Evolutionary conservation across 2,113 vertebrate genomes (phyloP).

Genomic region (Gnathonemus echidnorhynchus): DNA sequence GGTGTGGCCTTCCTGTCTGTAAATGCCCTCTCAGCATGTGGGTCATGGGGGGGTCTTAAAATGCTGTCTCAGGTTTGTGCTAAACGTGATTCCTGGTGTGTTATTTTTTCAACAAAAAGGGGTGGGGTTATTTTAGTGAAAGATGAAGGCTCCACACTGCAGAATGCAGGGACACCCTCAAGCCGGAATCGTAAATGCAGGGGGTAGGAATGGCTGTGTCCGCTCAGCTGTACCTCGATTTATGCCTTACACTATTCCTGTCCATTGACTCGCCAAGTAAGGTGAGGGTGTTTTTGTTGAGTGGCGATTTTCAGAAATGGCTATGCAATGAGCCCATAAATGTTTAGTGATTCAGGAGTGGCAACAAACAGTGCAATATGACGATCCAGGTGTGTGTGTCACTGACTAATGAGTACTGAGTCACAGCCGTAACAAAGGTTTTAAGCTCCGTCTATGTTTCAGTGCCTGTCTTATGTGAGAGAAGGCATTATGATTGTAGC

Average conservation of each 20-base stretch:
- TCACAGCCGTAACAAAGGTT: constrained; percentile 13
- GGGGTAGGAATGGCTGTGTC: neutral
- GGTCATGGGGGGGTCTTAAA: neutral
- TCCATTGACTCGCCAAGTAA: neutral
- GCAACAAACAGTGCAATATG: constrained; percentile 26
- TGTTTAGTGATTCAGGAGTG: neutral
- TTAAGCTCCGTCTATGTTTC: constrained; percentile 16
- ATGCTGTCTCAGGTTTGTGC: neutral
- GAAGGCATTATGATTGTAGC: constrained; percentile 43
- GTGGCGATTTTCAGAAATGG: constrained; percentile 6
- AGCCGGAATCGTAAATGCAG: neutral
- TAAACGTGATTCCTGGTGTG: neutral
- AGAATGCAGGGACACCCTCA: neutral
- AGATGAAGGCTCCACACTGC: neutral
- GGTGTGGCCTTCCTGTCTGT: neutral
- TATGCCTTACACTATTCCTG: constrained; percentile 43
- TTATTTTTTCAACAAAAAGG: neutral
- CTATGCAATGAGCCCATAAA: constrained; percentile 20
- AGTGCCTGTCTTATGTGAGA: constrained; percentile 46
- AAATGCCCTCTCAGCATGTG: neutral
- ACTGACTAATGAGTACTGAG: constrained; percentile 5
- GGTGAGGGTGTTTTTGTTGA: neutral
- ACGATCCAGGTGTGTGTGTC: constrained; percentile 8
- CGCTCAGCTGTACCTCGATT: constrained; percentile 19
- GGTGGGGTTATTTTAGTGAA: neutral